phyloP scores from a whole-genome alignment of 1,140 invertebrate genomes.

The Calephelis virginiensis region DNA sequence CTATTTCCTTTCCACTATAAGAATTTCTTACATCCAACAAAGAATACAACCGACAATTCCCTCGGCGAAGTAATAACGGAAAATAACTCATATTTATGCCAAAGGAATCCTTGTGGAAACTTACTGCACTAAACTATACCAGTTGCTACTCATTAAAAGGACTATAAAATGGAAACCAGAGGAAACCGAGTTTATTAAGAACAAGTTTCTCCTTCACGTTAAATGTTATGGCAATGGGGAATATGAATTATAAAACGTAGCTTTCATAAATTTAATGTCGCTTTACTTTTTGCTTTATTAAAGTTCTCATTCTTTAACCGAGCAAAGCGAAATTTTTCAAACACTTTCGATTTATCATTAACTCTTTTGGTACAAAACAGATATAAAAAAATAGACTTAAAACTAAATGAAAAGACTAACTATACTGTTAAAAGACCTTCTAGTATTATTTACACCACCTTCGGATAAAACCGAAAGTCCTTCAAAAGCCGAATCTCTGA shows the following conservation, averaged over 20 bases:
- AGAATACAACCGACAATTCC: neutral
- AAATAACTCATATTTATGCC: slow-evolving; percentile 12
- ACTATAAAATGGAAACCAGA: slow-evolving; percentile 9
- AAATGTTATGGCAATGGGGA: slow-evolving; percentile 2
- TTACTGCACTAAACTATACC: too few relatives aligned
- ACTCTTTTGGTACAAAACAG: too few relatives aligned
- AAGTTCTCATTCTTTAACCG: too few relatives aligned
- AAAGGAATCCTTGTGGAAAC: slow-evolving; percentile 11
- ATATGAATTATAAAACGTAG: neutral
- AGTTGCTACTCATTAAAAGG: slow-evolving; percentile 11
- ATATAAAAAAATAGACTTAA: too few relatives aligned
- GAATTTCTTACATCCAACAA: slow-evolving; percentile 6
- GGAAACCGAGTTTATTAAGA: slow-evolving; percentile 4
- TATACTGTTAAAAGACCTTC: too few relatives aligned
- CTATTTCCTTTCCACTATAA: neutral
- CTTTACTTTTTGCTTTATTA: neutral
- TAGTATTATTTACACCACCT: too few relatives aligned
- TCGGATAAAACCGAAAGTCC: too few relatives aligned
- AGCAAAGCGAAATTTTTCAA: too few relatives aligned
- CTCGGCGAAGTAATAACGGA: neutral
- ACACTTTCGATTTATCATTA: too few relatives aligned
- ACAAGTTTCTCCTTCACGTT: slow-evolving; percentile 3
- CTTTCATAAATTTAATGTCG: neutral
- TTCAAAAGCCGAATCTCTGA: too few relatives aligned
- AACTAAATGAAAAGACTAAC: too few relatives aligned